Evolutionary conservation across 1,140 invertebrate genomes (phyloP), one percentile per base, ranked within the genome.

Genomic region (Sycobia sp.): DNA sequence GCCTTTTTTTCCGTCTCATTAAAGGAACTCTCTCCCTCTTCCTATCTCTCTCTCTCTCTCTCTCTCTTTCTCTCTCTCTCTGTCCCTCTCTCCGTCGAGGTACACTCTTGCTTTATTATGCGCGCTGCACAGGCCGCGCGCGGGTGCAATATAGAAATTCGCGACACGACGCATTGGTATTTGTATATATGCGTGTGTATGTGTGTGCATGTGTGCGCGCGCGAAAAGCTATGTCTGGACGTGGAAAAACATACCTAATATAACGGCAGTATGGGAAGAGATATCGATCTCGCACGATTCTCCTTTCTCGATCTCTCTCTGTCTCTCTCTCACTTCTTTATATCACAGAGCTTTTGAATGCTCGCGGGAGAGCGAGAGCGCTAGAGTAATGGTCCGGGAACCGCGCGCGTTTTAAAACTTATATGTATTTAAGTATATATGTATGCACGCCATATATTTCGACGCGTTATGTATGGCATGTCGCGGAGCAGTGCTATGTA

Each of bases 271-370:
- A 7, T 25, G 16, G 11, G 22, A 25, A 50, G n/a, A 29, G 59
- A 62, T 62, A 62, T 22, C 27, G 59, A 62, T 62, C 59, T 46
- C 51, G 36, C 59, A 55, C 59, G 59, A 62, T 54, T 62, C 32
- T 55, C 59, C 47, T 32, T 22, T 62, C n/a, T n/a, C n/a, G n/a
- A n/a, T n/a, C n/a, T n/a, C n/a, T n/a, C n/a, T n/a, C n/a, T n/a
- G n/a, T 55, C 54, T 62, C n/a, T n/a, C n/a, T n/a, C n/a, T n/a
- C n/a, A n/a, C n/a, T n/a, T n/a, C n/a, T n/a, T n/a, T n/a, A n/a
- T n/a, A n/a, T n/a, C n/a, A n/a, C n/a, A 47, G 50, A 44, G 51
- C 50, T 62, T 62, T 55, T 62, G 47, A 62, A 62, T 53, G 46
- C 58, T 27, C 36, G 27, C 5, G 14, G 36, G 36, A 13, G 58